Evolutionary conservation across 2,113 vertebrate species (phyloP), one percentile per base, ranked within the genome.

Genomic region (Chamaetylas fuelleborni): DNA sequence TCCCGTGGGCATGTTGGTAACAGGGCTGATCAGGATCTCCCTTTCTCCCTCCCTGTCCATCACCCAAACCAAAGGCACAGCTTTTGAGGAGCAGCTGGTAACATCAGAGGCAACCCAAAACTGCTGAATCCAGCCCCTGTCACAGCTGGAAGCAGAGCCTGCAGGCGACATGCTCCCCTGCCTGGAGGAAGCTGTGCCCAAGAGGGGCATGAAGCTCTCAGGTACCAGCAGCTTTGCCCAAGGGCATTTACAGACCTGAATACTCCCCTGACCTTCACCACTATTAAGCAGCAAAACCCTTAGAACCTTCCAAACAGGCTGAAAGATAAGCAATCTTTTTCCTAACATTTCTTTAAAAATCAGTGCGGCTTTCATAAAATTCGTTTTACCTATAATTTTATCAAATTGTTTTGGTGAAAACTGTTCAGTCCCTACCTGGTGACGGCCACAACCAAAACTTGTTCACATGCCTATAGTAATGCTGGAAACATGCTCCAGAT

Each of bases 141-240:
- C 31, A 4, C 20, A 42, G 16, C 12, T 5, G 26, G 50, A 34
- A 53, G 9, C 9, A 23, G 50, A 53, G 45, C 47, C 40, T 42
- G 33, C 45, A 53, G 58, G 29, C 0, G 0, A n/a, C 67, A 29
- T 26, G 18, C 28, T 38, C 16, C n/a, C 25, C 15, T n/a, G 17
- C 11, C 71, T n/a, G 14, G 28, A 15, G 48, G 34, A 38, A 66
- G 31, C 62, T 42, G n/a, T 72, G 64, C 22, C 43, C 0, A 0
- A 43, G 61, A 48, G 24, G 16, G 3, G 9, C 25, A 1, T 10
- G 48, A n/a, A 58, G 34, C 34, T 69, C 33, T 22, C 2, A 3
- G 64, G 22, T 33, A 61, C 47, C 26, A 76, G 45, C 42, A 62
- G 47, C 57, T 51, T 28, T 25, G 25, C 60, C 28, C n/a, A 84